phyloP scores from a whole-genome alignment of 2,113 vertebrate species.

The Reinhardtius hippoglossoides region DNA sequence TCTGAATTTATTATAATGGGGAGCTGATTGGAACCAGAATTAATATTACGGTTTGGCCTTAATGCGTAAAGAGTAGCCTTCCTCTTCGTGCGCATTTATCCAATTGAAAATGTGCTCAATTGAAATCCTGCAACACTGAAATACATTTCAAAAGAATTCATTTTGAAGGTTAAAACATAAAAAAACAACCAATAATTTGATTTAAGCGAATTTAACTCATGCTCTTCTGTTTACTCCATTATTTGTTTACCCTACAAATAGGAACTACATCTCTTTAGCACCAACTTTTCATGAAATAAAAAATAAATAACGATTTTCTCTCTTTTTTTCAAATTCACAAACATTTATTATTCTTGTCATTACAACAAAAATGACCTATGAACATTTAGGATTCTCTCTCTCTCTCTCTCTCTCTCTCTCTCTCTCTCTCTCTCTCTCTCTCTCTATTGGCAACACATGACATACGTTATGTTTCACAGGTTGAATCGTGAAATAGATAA shows the following conservation, averaged over 20 bases:
- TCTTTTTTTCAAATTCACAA: conserved; percentile 86
- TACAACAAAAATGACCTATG: conserved; percentile 89
- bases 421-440: conserved; percentile 68
- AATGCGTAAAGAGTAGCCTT: neutral
- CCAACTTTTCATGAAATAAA: conserved; percentile 55
- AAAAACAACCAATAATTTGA: neutral
- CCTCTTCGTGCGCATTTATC: neutral
- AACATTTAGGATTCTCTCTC: conserved; percentile 79
- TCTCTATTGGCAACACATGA: conserved; percentile 86
- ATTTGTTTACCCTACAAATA: accelerated
- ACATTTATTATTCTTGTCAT: conserved; percentile 93
- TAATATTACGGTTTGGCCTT: neutral
- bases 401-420: conserved; percentile 44
- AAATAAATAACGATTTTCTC: conserved; percentile 41
- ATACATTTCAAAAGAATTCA: conserved; percentile 3
- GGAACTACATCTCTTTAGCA: neutral
- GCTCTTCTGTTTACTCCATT: neutral
- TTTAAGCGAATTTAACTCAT: neutral
- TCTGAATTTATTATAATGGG: neutral
- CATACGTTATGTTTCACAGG: conserved; percentile 87
- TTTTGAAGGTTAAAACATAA: neutral
- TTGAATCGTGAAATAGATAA: conserved; percentile 87
- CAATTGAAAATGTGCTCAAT: neutral
- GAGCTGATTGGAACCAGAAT: neutral
- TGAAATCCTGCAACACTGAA: neutral